Evolutionary conservation across 2,113 vertebrate species (phyloP), one percentile per base, ranked within the genome.

Genomic region (Promerops cafer): DNA sequence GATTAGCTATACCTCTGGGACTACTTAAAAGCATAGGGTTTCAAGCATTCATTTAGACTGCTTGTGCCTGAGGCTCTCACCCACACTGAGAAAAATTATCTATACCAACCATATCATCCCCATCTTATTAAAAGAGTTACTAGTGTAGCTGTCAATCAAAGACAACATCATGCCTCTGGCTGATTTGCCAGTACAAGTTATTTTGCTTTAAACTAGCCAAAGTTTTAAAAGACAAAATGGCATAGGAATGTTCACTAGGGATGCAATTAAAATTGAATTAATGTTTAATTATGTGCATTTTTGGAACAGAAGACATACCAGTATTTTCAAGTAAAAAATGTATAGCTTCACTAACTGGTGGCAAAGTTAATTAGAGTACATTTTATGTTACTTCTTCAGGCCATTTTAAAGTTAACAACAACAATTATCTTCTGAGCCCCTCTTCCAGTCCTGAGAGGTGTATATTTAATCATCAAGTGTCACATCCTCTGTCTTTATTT

Each of bases 341-440:
- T 81, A 72, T 52, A 83, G n/a, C n/a, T 89, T 81, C 30, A 54
- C 65, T 65, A 82, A 64, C 57, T 45, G 44, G 23, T 45, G 44
- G 23, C 45, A 94, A 68, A 91, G 63, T 82, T 91, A 83, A 90
- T 93, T 77, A 78, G 23, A 77, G 16, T 72, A 65, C 31, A 57
- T 87, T 89, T 94, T 44, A n/a, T 80, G 65, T 49, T 94, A 93
- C 16, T 12, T 91, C 77, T 95, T 79, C 66, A 85, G 57, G 74
- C 20, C 40, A 72, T 85, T 90, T 96, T 91, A 7, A 91, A 88
- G 93, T 94, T 87, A 95, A 59, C 78, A 65, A 35, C 30, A 89
- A 79, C 45, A 72, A 52, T 95, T 96, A 83, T 77, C 45, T 96
- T 78, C 33, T 61, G 81, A 85, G 79, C 19, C 6, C 50, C 16